These are phyloP conservation scores for Andricus curvator DNA, from an alignment of 2,888 invertebrate genomes.

Conservation along the genomic window DNA sequence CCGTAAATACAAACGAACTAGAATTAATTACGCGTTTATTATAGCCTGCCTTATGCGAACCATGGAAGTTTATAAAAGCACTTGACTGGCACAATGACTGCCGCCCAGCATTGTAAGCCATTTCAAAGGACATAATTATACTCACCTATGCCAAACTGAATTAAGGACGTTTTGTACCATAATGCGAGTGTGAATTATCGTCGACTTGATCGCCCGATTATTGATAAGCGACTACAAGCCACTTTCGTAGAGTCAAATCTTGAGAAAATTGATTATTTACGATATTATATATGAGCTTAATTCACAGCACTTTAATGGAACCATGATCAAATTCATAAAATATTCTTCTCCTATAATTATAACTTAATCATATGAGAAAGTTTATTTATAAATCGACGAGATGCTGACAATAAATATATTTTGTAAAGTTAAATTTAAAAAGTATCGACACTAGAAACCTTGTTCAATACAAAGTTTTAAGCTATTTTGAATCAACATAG, in stretches of 20 bases:
- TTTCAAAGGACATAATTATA: constrained; percentile 54
- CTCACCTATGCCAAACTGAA: constrained; percentile 41
- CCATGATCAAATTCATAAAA: neutral
- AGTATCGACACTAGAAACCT: too few species aligned
- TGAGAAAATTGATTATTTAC: neutral
- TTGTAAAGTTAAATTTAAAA: too few species aligned
- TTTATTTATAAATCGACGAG: too few species aligned
- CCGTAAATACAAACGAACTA: constrained; percentile 42
- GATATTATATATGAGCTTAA: neutral
- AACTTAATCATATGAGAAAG: too few species aligned
- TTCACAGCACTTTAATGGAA: neutral
- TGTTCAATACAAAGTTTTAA: too few species aligned
- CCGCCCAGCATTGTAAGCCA: constrained; percentile 47
- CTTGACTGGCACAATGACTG: constrained; percentile 70
- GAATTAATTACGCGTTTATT: constrained; percentile 54
- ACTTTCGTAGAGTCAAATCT: constrained; percentile 25
- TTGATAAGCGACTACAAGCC: constrained; percentile 6
- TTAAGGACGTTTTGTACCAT: constrained; percentile 42
- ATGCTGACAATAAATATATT: too few species aligned
- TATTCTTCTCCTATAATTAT: neutral
- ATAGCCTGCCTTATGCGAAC: constrained; percentile 34
- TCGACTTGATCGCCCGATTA: constrained; percentile 38
- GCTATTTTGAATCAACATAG: too few species aligned
- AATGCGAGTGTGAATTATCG: constrained; percentile 48
- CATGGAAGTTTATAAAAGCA: constrained; percentile 63